Conservation (phyloP, 2,888 invertebrate species). For the Oligia fasciuncula region DNA sequence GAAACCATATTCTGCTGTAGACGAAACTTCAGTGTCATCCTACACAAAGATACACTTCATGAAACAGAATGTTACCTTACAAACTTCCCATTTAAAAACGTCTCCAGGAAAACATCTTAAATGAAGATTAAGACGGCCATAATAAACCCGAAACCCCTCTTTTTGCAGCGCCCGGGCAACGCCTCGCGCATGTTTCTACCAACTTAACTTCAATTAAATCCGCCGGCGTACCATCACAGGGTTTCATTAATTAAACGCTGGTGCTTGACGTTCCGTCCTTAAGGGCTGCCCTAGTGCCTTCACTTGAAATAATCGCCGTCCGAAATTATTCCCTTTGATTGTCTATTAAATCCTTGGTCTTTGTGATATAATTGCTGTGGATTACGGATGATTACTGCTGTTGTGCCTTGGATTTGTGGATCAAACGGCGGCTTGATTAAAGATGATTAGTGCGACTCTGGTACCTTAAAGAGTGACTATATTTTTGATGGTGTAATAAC, state of each 20-base stretch:
- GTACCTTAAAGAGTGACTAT: neutral
- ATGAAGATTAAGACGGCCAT: constrained; percentile 36
- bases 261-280: constrained; percentile 72
- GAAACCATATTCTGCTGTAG: no score
- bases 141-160: constrained; percentile 27
- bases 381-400: constrained; percentile 72
- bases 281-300: constrained; percentile 71
- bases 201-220: constrained; percentile 67
- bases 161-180: constrained; percentile 39
- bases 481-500: constrained; percentile 14
- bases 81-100: constrained; percentile 9
- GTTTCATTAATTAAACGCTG: constrained; percentile 83
- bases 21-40: neutral
- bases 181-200: constrained; percentile 61
- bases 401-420: constrained; percentile 53
- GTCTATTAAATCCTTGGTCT: constrained; percentile 78
- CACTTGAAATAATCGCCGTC: constrained; percentile 84
- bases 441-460: constrained; percentile 28
- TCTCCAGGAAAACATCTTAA: constrained; percentile 22
- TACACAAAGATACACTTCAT: neutral
- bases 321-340: constrained; percentile 85
- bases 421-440: constrained; percentile 55
- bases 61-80: neutral
- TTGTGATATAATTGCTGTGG: constrained; percentile 78
- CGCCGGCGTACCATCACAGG: constrained; percentile 65